phyloP scores from a whole-genome alignment of 2,888 invertebrate genomes.

The Abrostola triplasia region DNA sequence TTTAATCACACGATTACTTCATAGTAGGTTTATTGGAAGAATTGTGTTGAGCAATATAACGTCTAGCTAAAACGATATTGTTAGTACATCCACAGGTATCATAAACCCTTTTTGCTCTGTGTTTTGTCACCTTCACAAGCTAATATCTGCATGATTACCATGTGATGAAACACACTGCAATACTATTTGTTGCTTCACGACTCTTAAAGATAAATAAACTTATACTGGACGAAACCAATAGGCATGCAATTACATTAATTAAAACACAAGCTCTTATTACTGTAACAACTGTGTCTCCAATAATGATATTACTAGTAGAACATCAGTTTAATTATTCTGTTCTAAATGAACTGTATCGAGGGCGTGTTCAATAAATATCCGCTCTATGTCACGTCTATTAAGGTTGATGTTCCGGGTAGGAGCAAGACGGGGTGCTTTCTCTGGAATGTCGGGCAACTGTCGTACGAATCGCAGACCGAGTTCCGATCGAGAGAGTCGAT shows the following conservation, averaged over 20 bases:
- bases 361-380: conserved; percentile 47
- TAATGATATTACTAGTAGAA: conserved; percentile 60
- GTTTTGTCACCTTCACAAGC: conserved; percentile 38
- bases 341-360: conserved; percentile 53
- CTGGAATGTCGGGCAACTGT: conserved; percentile 75
- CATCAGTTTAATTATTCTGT: conserved; percentile 61
- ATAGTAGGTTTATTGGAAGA: too few species aligned
- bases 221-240: conserved; percentile 30
- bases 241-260: conserved; percentile 51
- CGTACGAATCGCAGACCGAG: conserved; percentile 65
- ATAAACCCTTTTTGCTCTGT: conserved; percentile 22
- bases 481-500: conserved; percentile 73
- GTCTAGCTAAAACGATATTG: conserved; percentile 31
- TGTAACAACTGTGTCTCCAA: conserved; percentile 55
- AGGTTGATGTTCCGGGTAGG: conserved; percentile 60
- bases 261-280: conserved; percentile 47
- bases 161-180: conserved; percentile 21
- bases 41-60: not conserved
- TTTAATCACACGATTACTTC: too few species aligned
- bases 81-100: conserved; percentile 15
- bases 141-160: conserved; percentile 24
- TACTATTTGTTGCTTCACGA: conserved; percentile 24
- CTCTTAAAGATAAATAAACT: conserved; percentile 10
- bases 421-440: conserved; percentile 66
- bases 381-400: conserved; percentile 64